Percentiles rank a stretch among this genome's conserved stretches.
Conservation (phyloP, 2,113 vertebrate species). For the Neolamprologus brichardi region DNA sequence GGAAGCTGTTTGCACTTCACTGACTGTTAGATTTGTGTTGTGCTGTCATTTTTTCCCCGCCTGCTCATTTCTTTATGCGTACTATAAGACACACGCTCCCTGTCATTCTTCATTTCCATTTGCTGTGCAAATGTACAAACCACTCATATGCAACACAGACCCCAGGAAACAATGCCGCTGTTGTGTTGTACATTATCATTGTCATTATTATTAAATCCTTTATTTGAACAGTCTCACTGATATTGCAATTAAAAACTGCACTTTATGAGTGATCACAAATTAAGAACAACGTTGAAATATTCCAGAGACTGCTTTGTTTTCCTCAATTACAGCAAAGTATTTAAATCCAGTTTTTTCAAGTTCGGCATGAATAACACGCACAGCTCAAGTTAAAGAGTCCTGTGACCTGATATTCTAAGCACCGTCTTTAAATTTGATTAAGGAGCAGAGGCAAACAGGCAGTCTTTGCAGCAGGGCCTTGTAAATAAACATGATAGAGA, state of each 20-base stretch:
- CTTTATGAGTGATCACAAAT: background rate
- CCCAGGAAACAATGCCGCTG: background rate
- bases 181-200: background rate
- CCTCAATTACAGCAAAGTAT: fast-evolving
- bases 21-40: background rate
- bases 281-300: background rate
- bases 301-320: fast-evolving
- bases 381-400: background rate
- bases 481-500: background rate
- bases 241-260: background rate
- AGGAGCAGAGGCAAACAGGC: background rate
- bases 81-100: background rate
- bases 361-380: background rate
- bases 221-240: background rate
- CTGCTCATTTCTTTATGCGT: background rate
- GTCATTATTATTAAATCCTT: background rate
- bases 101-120: background rate
- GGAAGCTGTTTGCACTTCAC: background rate
- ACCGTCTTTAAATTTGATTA: background rate
- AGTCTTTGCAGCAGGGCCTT: background rate
- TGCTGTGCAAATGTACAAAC: background rate
- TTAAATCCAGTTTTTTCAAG: background rate
- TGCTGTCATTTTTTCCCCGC: background rate
- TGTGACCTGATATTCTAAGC: background rate
- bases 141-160: background rate